Conservation (phyloP, 1,140 invertebrate genomes). For the Phthorimaea operculella region DNA sequence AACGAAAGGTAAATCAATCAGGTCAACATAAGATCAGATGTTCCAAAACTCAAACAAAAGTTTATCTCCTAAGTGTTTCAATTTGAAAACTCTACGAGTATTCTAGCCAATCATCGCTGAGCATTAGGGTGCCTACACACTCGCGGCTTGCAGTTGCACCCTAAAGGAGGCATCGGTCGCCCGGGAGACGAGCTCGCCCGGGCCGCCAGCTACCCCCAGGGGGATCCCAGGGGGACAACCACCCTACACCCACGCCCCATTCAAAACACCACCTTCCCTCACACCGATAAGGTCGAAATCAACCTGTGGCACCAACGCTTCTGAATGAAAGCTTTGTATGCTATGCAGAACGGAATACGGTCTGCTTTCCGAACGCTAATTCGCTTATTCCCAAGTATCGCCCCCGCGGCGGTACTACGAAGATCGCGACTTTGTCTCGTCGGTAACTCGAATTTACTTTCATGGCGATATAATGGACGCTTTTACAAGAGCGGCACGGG, state of each 20-base stretch:
- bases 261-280: background rate
- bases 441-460: constrained; percentile 1
- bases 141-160: constrained; percentile 3
- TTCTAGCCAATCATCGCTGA: constrained; percentile 15
- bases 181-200: constrained; percentile 53
- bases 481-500: background rate
- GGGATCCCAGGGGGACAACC: background rate
- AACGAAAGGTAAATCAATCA: too few species aligned
- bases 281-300: constrained; percentile 2
- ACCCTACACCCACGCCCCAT: constrained; percentile 10
- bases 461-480: background rate
- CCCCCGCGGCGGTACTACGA: background rate
- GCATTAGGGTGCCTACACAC: constrained; percentile 20
- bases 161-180: constrained; percentile 34
- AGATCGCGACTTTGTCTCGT: background rate
- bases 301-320: constrained; percentile 6
- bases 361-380: constrained; percentile 52
- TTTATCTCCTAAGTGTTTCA: constrained; percentile 9
- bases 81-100: constrained; percentile 20
- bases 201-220: constrained; percentile 17
- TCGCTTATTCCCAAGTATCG: constrained; percentile 40
- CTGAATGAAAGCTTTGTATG: constrained; percentile 47
- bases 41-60: background rate
- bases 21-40: too few species aligned
- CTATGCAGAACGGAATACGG: constrained; percentile 40